These are phyloP conservation scores for Okamejei kenojei DNA, from an alignment of 2,797 vertebrate genomes.

Conservation along the genomic window DNA sequence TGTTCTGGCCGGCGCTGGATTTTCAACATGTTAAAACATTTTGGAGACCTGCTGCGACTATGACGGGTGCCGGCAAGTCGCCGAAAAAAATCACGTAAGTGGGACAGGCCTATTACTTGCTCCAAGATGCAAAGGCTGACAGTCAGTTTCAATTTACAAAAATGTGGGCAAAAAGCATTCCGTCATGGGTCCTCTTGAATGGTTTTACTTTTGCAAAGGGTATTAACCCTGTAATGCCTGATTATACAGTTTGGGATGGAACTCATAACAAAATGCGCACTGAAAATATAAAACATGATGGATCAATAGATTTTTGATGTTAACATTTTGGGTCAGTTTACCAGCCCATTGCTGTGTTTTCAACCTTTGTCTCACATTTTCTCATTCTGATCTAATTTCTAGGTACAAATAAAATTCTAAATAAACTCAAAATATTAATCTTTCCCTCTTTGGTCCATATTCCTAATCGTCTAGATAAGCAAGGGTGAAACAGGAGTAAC, in stretches of 20 bases:
- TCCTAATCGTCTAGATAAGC: too few species aligned
- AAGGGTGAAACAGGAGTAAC: background rate
- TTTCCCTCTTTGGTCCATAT: background rate
- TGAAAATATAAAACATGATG: background rate
- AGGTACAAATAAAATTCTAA: background rate
- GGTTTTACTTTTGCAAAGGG: background rate
- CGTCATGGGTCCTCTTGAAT: background rate
- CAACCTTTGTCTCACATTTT: background rate
- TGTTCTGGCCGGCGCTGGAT: too few species aligned
- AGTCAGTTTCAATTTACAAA: background rate
- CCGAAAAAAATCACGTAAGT: too few species aligned
- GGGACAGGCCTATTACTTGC: too few species aligned
- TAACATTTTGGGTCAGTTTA: background rate
- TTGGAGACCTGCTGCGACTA: too few species aligned
- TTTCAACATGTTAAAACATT: too few species aligned
- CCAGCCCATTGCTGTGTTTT: background rate
- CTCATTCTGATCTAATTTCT: background rate
- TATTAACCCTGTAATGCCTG: background rate
- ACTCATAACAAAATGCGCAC: background rate
- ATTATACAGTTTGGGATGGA: background rate
- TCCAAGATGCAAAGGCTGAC: background rate
- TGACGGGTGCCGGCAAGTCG: too few species aligned
- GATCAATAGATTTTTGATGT: background rate
- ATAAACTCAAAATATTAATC: background rate
- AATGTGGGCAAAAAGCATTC: background rate